Evolutionary conservation across 2,888 invertebrate species (phyloP), one percentile per base, ranked within the genome.

Genomic region (Timandra comae): DNA sequence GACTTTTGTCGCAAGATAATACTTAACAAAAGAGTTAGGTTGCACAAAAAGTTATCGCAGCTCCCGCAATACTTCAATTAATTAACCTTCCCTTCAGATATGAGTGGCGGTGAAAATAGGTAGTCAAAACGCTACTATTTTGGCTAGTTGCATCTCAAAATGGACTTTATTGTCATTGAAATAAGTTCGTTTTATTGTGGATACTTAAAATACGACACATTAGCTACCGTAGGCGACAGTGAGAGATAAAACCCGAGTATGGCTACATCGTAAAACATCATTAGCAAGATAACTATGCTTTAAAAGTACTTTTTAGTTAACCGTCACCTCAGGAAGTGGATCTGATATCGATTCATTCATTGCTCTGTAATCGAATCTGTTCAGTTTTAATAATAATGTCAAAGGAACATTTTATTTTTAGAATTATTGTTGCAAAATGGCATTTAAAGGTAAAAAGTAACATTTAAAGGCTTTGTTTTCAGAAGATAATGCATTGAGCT

Each of bases 251-350:
- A 63, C 54, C 39, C 38, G 60, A 70, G 63, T 68, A 63, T 57
- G 64, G 68, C 52, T 56, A 62, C 69, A 68, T 79, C 79, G 78
- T 84, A 79, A 80, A 84, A 81, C 78, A 82, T 84, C 82, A 80
- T 82, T 82, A 82, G 80, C 68, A 68, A 78, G 82, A 82, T 82
- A 82, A 82, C 71, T 16, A 16, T 49, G 46, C 53, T 70, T 70
- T 72, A 76, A 82, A 80, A 68, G 69, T 66, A 61, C 60, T 57
- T 68, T 74, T 69, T 62, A 71, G 54, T 61, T 59, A 59, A 63
- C 59, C 56, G 58, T 54, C 54, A 53, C 8, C n/a, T 23, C 24
- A 72, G 78, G 77, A 72, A 77, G n/a, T 65, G 53, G 16, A 3
- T 16, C 4, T 16, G 22, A 27, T 23, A 22, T 23, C n/a, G n/a